These are phyloP conservation scores for Phrynocephalus versicolor DNA, from an alignment of 2,113 vertebrate genomes.

Conservation along the genomic window DNA sequence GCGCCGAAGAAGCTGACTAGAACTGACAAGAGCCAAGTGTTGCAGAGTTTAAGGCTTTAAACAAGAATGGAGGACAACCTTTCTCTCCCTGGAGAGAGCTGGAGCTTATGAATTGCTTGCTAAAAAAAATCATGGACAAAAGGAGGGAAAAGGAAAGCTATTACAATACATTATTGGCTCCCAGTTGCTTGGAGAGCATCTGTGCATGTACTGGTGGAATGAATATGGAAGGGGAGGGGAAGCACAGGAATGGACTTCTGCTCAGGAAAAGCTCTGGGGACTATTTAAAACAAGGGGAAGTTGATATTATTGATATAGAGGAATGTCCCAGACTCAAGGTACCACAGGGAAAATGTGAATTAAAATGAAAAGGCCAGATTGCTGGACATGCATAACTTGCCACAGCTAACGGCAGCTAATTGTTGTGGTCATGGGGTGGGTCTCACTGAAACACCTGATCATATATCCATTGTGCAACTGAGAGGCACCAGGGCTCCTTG, in stretches of 20 bases:
- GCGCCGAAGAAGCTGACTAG: slow-evolving; percentile 54
- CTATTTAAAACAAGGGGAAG: not conserved
- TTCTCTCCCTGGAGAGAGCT: slow-evolving; percentile 38
- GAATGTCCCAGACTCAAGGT: slow-evolving; percentile 3
- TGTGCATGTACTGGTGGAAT: not conserved
- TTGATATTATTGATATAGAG: slow-evolving; percentile 5
- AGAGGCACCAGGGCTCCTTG: no score
- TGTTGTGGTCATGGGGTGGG: no score
- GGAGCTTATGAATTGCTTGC: slow-evolving; percentile 10
- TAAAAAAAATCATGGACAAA: slow-evolving; percentile 1
- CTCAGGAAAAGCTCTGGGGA: not conserved
- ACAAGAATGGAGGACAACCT: slow-evolving; percentile 33
- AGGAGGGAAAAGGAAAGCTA: slow-evolving; percentile 2
- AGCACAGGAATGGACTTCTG: not conserved
- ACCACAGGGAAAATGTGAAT: slow-evolving; percentile 12
- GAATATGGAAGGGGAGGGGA: not conserved
- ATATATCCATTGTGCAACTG: no score
- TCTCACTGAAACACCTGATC: no score
- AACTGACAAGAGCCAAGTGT: slow-evolving; percentile 64
- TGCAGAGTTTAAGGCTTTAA: slow-evolving; percentile 50
- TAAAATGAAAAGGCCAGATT: not conserved
- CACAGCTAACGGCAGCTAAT: no score
- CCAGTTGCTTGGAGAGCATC: not conserved
- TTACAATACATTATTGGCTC: slow-evolving; percentile 11
- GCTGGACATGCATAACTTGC: no score